Conservation (phyloP, 2,888 invertebrate genomes). For the Pycnomerus fuliginosus region DNA sequence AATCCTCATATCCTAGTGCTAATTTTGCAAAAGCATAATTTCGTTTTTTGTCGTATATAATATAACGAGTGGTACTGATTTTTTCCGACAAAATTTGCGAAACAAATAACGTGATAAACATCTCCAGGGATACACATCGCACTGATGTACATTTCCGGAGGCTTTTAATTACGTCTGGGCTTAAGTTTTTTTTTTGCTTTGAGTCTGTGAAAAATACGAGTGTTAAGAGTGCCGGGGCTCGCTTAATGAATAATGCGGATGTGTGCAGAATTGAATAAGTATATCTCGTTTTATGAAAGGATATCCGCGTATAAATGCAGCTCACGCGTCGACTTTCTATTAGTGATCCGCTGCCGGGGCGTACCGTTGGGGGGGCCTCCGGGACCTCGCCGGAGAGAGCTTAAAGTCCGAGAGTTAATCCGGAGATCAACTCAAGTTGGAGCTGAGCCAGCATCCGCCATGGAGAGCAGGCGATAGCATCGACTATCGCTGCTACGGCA, state of each 20-base stretch:
- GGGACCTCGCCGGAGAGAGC: constrained; percentile 12
- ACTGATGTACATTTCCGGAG: no score
- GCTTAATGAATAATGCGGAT: constrained; percentile 19
- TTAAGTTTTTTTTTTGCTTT: no score
- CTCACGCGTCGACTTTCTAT: constrained; percentile 22
- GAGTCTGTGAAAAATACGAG: no score
- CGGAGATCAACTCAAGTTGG: constrained; percentile 24
- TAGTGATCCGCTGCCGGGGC: constrained; percentile 9
- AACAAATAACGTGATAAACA: no score
- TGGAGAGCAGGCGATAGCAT: constrained; percentile 10
- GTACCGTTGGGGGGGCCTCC: constrained; percentile 11
- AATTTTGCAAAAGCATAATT: no score
- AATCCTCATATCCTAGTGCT: no score
- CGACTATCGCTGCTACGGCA: constrained; percentile 22
- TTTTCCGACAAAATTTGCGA: no score
- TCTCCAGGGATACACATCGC: no score
- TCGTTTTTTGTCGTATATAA: no score
- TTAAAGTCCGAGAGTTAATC: constrained; percentile 25
- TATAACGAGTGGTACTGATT: no score
- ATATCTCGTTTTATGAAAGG: constrained; percentile 19
- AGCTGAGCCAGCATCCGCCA: constrained; percentile 23
- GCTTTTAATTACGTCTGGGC: background rate
- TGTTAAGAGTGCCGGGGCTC: no score
- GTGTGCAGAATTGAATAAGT: constrained; percentile 16
- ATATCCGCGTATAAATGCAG: constrained; percentile 17